Base-by-base conservation (phyloP, 2,888 invertebrate species). In the Peribatodes rhomboidaria region DNA sequence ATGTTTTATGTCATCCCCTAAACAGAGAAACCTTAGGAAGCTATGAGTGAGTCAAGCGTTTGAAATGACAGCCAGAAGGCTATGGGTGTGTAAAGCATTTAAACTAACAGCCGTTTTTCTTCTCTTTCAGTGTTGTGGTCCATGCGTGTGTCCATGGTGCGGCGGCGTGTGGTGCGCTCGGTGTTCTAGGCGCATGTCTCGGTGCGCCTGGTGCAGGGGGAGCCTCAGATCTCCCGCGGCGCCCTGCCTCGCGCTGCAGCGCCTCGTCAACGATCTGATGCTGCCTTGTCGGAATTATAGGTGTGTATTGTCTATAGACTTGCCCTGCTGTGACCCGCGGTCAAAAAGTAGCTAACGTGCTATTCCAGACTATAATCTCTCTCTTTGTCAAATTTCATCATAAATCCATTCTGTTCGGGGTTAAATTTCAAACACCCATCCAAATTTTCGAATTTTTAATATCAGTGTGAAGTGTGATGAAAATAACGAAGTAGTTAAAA, bases 281-380 rank as follows among this genome's bases (percentile, higher is more conserved):
- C 80, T 93, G 60, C 93, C 93, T 71, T 94, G 93, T 78, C 79
- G 93, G 69, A 93, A 93, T 74, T 91, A 91, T 70, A 92, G 93
- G 93, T 93, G 74, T 50, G 53, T 66, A 41, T 10, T 10, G 8
- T 0, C 1, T 52, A 31, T 14, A 20, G 27, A 27, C 27, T 27
- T n/a, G n/a, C n/a, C n/a, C n/a, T n/a, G n/a, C n/a, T n/a, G n/a
- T n/a, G n/a, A n/a, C n/a, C n/a, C n/a, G n/a, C n/a, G n/a, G n/a
- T n/a, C n/a, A n/a, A n/a, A n/a, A n/a, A n/a, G n/a, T n/a, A n/a
- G n/a, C n/a, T n/a, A n/a, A n/a, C n/a, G n/a, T n/a, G n/a, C n/a
- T n/a, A n/a, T n/a, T n/a, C n/a, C n/a, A n/a, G n/a, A n/a, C n/a
- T n/a, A 27, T 4, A 27, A 27, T 27, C 2, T 27, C 27, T 27